These are phyloP conservation scores for Lycorma delicatula DNA, from an alignment of 1,140 invertebrate genomes.

Conservation along the genomic window DNA sequence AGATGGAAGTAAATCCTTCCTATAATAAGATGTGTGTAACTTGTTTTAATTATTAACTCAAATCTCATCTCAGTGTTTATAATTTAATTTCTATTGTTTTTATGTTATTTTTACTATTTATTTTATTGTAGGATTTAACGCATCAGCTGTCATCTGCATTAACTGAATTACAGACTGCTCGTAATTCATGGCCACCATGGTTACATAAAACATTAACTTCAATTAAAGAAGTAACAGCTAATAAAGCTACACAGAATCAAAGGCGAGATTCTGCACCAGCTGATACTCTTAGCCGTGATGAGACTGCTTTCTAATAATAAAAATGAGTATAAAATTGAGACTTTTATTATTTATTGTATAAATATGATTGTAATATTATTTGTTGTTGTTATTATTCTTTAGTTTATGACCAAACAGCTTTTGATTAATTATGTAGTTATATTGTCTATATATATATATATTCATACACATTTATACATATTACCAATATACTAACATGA, in stretches of 20 bases:
- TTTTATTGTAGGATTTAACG: slow-evolving; percentile 65
- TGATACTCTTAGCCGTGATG: slow-evolving; percentile 6
- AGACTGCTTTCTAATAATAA: slow-evolving; percentile 1
- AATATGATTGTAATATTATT: neutral
- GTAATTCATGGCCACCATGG: slow-evolving; percentile 76
- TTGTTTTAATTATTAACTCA: no score
- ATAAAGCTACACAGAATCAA: slow-evolving; percentile 16
- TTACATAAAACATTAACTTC: slow-evolving; percentile 76
- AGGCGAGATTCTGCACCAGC: slow-evolving; percentile 12
- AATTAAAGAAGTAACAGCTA: slow-evolving; percentile 52
- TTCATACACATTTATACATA: neutral
- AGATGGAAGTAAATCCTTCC: no score
- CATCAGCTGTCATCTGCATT: slow-evolving; percentile 80
- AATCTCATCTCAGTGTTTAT: no score
- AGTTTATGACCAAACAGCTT: neutral
- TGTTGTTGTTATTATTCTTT: neutral
- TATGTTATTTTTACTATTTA: no score
- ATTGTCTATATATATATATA: neutral
- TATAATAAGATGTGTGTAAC: no score
- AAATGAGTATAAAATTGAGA: neutral
- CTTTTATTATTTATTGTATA: neutral
- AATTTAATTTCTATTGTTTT: no score
- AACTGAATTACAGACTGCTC: slow-evolving; percentile 66
- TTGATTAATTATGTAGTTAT: neutral
- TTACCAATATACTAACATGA: neutral